Evolutionary conservation across 2,113 vertebrate genomes (phyloP).

Genomic region (Anser brachyrhynchus): DNA sequence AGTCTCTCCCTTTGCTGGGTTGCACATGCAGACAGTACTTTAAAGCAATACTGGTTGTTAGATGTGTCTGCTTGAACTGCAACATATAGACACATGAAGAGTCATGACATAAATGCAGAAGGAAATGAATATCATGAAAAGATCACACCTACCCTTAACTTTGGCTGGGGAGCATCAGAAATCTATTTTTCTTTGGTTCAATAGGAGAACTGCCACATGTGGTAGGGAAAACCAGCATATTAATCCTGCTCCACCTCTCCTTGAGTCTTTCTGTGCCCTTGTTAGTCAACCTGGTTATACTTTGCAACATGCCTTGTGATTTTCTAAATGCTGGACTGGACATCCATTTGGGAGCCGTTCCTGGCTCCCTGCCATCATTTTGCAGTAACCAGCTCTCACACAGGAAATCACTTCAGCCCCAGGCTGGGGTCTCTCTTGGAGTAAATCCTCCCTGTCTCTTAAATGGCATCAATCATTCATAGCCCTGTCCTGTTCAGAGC

Average conservation of each 20-base stretch:
- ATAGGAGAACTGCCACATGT: background rate
- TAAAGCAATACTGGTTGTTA: background rate
- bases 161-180: background rate
- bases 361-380: slow-evolving; percentile 11
- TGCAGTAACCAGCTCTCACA: background rate
- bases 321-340: background rate
- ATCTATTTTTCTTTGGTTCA: background rate
- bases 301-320: background rate
- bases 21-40: background rate
- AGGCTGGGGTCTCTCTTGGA: background rate
- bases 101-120: background rate
- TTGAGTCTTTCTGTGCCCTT: background rate
- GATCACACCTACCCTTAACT: background rate
- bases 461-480: slow-evolving; percentile 41
- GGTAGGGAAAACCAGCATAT: background rate
- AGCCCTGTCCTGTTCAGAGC: background rate
- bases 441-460: slow-evolving; percentile 3
- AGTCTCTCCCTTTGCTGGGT: background rate
- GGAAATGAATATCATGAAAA: background rate
- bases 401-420: slow-evolving; percentile 4
- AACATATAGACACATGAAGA: background rate
- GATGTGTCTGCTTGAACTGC: background rate
- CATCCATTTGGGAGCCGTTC: background rate
- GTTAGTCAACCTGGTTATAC: background rate
- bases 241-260: background rate